A percentile compares a stretch with the other conserved stretches of the same genome.
These are phyloP conservation scores for Empidonax traillii DNA, from an alignment of 2,113 vertebrate genomes.

Conservation along the genomic window DNA sequence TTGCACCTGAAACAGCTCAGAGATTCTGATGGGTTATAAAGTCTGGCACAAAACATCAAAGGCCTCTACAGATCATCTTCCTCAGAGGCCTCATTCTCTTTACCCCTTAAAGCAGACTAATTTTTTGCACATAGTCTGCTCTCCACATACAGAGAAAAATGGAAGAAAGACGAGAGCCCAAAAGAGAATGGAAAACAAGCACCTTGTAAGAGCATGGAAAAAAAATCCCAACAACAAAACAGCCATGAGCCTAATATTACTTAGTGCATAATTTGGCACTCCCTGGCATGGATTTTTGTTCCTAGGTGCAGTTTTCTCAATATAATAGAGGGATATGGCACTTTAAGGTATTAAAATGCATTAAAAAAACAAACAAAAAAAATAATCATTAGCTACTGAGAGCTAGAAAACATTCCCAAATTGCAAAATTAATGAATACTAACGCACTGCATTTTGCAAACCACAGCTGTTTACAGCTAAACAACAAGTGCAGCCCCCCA, in stretches of 20 bases:
- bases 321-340: not conserved
- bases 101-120: not conserved
- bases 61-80: not conserved
- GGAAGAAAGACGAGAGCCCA: not conserved
- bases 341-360: constrained; percentile 25
- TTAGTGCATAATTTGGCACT: not conserved
- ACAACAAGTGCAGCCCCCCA: constrained; percentile 1
- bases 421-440: constrained; percentile 45
- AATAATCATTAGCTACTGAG: constrained; percentile 14
- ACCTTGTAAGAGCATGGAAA: not conserved
- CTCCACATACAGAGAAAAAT: not conserved
- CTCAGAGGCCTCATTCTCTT: not conserved
- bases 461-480: not conserved
- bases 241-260: not conserved
- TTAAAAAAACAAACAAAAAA: not conserved
- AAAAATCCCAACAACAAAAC: not conserved
- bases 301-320: not conserved
- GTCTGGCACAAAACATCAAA: not conserved
- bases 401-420: constrained; percentile 43
- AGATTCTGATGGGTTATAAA: not conserved
- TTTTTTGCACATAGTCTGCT: not conserved
- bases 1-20: not conserved
- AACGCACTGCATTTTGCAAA: constrained; percentile 1
- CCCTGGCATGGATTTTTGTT: not conserved
- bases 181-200: not conserved